Conservation (phyloP, 2,888 invertebrate genomes). For the Seladonia tumulorum region DNA sequence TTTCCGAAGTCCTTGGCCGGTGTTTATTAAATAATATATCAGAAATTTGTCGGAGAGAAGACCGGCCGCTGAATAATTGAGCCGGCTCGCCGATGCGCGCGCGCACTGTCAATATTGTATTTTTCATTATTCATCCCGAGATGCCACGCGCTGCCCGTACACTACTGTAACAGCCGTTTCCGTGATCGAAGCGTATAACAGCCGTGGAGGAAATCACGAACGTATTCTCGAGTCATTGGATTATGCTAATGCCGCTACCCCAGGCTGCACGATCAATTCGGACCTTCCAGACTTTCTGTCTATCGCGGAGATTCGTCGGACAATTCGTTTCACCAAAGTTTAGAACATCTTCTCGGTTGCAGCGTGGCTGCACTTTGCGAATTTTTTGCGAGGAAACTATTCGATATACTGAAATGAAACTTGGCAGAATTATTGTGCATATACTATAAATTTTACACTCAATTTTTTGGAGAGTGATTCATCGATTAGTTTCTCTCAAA, state of each 20-base stretch:
- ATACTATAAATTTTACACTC: no score
- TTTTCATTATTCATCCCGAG: slow-evolving; percentile 48
- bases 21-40: slow-evolving; percentile 37
- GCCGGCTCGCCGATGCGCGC: neutral
- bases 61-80: slow-evolving; percentile 36
- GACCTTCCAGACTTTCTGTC: slow-evolving; percentile 44
- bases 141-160: neutral
- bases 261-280: slow-evolving; percentile 32
- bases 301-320: slow-evolving; percentile 16
- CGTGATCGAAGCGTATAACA: slow-evolving; percentile 49
- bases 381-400: neutral
- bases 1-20: slow-evolving; percentile 23
- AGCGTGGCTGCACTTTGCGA: no score
- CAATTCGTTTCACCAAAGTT: neutral
- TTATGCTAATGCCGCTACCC: slow-evolving; percentile 49
- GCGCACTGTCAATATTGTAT: slow-evolving; percentile 43
- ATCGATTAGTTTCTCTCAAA: no score
- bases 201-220: slow-evolving; percentile 33
- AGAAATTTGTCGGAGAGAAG: neutral
- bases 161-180: slow-evolving; percentile 31
- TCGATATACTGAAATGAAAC: no score
- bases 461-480: no score
- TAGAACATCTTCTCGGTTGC: neutral
- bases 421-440: no score
- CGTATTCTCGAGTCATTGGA: slow-evolving; percentile 52